A percentile compares a stretch with the other conserved stretches of the same genome.
Conservation (phyloP, 1,140 invertebrate species). For the Ceratosolen fusciceps region DNA sequence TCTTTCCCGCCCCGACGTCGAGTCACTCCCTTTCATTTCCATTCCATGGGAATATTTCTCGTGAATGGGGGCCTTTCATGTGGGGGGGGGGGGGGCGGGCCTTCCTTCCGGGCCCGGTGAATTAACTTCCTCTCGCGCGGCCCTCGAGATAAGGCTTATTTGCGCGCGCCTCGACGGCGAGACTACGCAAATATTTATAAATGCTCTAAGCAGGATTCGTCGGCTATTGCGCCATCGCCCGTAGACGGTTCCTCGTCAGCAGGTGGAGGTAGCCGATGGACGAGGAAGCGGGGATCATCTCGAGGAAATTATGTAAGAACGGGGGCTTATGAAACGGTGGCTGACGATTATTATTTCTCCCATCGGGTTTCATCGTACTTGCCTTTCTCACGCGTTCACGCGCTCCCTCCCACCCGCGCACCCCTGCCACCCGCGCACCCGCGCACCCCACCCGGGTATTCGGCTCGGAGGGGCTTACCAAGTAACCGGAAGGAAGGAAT, state of each 20-base stretch:
- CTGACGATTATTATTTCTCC: not conserved
- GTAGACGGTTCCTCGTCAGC: not conserved
- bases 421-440: too few species aligned
- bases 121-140: slow-evolving; percentile 63
- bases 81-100: too few species aligned
- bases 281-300: slow-evolving; percentile 11
- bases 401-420: not conserved
- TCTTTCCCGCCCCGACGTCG: not conserved
- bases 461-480: too few species aligned
- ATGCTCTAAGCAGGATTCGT: not conserved
- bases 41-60: slow-evolving; percentile 16
- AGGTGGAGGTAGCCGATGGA: not conserved
- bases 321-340: too few species aligned
- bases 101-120: slow-evolving; percentile 54
- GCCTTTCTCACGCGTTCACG: slow-evolving; percentile 30
- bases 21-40: not conserved
- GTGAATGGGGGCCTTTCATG: slow-evolving; percentile 65
- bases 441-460: too few species aligned
- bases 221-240: not conserved
- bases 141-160: slow-evolving; percentile 30
- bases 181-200: slow-evolving; percentile 67
- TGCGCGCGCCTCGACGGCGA: slow-evolving; percentile 40
- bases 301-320: slow-evolving; percentile 31
- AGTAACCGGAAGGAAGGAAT: too few species aligned
- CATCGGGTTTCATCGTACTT: not conserved